Percentiles rank a stretch among this genome's conserved stretches.
Evolutionary conservation across 2,113 vertebrate genomes (phyloP).

Genomic region (Phylloscopus whistleri): DNA sequence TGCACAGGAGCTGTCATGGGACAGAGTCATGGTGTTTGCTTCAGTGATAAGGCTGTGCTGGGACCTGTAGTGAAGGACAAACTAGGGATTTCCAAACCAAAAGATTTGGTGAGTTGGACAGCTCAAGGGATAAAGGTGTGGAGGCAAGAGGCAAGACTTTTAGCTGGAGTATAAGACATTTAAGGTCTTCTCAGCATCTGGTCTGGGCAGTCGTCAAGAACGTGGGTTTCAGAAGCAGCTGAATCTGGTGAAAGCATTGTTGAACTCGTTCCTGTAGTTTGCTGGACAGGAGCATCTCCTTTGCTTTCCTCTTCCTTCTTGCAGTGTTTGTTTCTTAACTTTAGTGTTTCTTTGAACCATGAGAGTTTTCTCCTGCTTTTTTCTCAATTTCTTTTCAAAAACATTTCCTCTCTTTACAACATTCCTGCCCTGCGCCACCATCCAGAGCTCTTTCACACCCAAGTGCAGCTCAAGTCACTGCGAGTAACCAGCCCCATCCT

Average conservation of each 20-base stretch:
- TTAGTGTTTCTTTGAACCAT: not conserved
- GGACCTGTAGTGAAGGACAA: not conserved
- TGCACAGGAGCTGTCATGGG: not conserved
- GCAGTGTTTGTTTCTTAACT: not conserved
- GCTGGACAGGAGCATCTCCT: not conserved
- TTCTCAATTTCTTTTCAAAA: not conserved
- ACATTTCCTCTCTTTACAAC: not conserved
- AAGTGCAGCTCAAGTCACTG: accelerated
- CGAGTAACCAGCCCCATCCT: accelerated
- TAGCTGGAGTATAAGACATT: not conserved
- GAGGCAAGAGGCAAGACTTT: not conserved
- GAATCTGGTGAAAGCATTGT: too few species aligned
- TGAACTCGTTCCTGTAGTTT: not conserved
- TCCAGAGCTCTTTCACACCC: too few species aligned
- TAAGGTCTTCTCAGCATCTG: not conserved
- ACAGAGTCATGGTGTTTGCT: not conserved
- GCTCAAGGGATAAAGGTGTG: not conserved
- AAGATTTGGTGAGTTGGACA: not conserved
- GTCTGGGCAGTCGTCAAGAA: not conserved
- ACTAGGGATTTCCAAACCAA: not conserved
- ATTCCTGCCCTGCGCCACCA: not conserved
- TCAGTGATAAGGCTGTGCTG: not conserved
- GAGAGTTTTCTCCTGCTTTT: not conserved
- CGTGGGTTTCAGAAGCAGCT: not conserved
- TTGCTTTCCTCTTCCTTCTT: not conserved